Percentiles rank a stretch among this genome's conserved stretches.
Conservation (phyloP, 1,140 invertebrate species). For the Hylaeus volcanicus region DNA sequence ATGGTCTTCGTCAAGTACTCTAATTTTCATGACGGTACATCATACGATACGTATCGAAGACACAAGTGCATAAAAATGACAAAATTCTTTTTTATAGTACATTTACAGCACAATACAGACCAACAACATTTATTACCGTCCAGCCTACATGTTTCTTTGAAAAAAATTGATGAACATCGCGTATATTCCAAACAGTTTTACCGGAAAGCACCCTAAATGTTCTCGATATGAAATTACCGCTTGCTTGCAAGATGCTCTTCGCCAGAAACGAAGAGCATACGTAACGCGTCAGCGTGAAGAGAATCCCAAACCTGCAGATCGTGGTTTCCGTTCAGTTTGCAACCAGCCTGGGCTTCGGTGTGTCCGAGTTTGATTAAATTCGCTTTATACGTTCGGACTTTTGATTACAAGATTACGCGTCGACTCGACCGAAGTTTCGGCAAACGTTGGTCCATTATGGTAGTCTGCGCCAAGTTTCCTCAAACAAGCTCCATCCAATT, state of each 20-base stretch:
- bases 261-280: neutral
- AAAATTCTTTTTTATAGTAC: no score
- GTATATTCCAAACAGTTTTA: no score
- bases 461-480: neutral
- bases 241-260: neutral
- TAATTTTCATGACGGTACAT: no score
- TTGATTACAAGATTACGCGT: constrained; percentile 22
- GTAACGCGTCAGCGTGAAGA: neutral
- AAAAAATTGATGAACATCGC: no score
- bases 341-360: neutral
- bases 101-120: no score
- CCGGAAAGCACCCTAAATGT: no score
- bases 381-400: neutral
- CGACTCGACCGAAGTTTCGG: neutral
- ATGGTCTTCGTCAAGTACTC: no score
- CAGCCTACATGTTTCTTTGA: no score
- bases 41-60: no score
- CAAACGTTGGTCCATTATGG: neutral
- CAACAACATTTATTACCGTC: no score
- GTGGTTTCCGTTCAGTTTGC: neutral
- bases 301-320: no score
- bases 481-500: neutral
- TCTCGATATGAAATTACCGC: neutral
- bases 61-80: no score
- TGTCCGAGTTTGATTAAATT: constrained; percentile 27